A percentile compares a stretch with the other conserved stretches of the same genome.
These are phyloP conservation scores for Babylonia areolata DNA, from an alignment of 1,140 invertebrate genomes.

Conservation along the genomic window DNA sequence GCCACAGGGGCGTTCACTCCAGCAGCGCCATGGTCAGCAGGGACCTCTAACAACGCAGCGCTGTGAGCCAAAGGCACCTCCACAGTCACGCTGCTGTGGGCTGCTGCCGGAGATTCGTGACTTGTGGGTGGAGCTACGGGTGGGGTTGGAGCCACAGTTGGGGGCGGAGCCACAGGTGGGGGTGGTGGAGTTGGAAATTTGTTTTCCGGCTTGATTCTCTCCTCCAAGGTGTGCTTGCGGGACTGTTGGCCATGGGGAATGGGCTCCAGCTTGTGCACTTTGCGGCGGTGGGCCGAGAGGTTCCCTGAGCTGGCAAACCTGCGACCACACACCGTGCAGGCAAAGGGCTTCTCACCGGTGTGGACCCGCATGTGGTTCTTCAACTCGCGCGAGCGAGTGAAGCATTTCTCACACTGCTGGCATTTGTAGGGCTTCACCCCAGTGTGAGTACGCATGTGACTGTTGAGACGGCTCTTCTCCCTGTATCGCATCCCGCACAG, in stretches of 20 bases:
- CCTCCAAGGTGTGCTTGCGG: conserved; percentile 13
- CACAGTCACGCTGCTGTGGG: not conserved
- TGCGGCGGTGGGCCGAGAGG: conserved; percentile 20
- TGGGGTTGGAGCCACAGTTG: not conserved
- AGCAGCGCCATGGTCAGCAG: not conserved
- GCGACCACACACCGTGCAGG: not conserved
- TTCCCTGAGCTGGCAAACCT: conserved; percentile 24
- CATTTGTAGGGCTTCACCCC: conserved; percentile 41
- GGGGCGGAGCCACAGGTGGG: too few relatives aligned
- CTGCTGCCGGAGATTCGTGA: not conserved
- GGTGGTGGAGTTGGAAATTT: not conserved
- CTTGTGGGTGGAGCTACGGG: not conserved
- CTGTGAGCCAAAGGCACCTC: conserved; percentile 1
- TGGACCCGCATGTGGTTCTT: conserved; percentile 38
- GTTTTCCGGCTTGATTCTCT: not conserved
- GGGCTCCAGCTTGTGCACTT: conserved; percentile 17
- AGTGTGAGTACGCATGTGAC: conserved; percentile 18
- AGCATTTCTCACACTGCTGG: conserved; percentile 32
- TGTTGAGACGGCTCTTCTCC: conserved; percentile 1
- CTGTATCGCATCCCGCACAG: not conserved
- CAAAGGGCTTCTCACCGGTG: conserved; percentile 35
- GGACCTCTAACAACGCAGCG: not conserved
- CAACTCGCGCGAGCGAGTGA: conserved; percentile 16
- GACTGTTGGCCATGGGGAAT: conserved; percentile 18
- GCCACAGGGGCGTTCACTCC: not conserved